A percentile compares a stretch with the other conserved stretches of the same genome.
Conservation (phyloP, 2,113 vertebrate genomes). For the Chamaea fasciata region DNA sequence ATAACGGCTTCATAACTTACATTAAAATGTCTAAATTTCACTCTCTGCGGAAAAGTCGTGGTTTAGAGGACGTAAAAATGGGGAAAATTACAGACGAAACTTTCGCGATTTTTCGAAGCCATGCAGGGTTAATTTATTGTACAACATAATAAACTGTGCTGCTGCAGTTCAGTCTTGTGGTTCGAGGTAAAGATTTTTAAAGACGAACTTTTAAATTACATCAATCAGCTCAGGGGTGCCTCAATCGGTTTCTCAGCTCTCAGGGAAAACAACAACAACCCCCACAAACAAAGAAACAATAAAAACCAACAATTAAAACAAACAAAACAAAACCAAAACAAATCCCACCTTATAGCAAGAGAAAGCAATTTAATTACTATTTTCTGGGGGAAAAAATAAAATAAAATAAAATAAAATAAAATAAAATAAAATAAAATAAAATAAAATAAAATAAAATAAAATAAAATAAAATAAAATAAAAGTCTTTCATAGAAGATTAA, state of each 20-base stretch:
- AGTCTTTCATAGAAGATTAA: not conserved
- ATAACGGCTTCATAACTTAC: not conserved
- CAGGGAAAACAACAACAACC: accelerated
- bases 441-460: not conserved
- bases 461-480: too few species aligned
- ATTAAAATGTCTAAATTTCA: not conserved
- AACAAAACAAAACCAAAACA: not conserved
- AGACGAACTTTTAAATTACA: not conserved
- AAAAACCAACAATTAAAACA: too few species aligned
- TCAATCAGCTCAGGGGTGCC: not conserved
- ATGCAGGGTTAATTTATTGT: not conserved
- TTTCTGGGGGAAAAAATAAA: not conserved
- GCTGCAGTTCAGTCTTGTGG: not conserved
- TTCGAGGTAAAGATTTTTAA: not conserved
- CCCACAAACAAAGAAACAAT: not conserved
- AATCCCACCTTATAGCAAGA: not conserved
- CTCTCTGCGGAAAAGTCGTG: not conserved
- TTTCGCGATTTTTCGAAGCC: not conserved
- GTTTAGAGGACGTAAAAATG: not conserved
- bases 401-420: not conserved
- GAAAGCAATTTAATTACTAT: not conserved
- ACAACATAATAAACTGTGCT: not conserved
- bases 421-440: not conserved
- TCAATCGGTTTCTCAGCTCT: not conserved
- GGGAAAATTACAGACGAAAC: accelerated